A percentile compares a stretch with the other conserved stretches of the same genome.
These are phyloP conservation scores for Gambusia yucatana DNA, from an alignment of 2,797 vertebrate genomes.

Conservation along the genomic window DNA sequence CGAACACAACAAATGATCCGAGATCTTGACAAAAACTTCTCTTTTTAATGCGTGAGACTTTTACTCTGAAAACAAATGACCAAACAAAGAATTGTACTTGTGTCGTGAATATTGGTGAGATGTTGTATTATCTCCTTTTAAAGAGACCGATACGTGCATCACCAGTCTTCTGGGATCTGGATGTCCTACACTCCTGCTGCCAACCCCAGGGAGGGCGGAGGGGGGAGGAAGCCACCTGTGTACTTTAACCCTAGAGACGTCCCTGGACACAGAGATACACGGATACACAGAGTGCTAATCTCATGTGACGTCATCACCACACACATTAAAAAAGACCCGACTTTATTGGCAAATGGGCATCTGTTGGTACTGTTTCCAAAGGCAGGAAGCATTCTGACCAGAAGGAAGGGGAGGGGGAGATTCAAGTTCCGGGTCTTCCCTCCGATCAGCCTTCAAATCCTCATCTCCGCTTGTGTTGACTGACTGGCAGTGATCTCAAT, in stretches of 20 bases:
- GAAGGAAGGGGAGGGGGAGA: not conserved
- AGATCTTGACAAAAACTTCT: too few relatives aligned
- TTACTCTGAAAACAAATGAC: not conserved
- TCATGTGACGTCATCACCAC: not conserved
- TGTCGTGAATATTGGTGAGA: not conserved
- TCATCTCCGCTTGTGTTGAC: slow-evolving; percentile 30
- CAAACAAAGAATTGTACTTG: not conserved
- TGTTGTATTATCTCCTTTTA: not conserved
- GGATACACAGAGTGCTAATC: not conserved
- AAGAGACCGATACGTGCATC: not conserved
- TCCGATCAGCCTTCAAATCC: slow-evolving; percentile 28
- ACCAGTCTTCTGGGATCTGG: not conserved
- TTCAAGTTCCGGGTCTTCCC: slow-evolving; percentile 37
- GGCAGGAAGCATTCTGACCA: not conserved
- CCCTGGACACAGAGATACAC: not conserved
- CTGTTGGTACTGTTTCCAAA: not conserved
- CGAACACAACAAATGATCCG: not conserved
- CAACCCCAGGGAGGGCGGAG: not conserved
- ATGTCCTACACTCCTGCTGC: not conserved
- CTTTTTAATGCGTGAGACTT: not conserved
- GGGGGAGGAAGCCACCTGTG: not conserved
- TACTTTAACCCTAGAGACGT: not conserved
- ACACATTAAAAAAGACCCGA: not conserved
- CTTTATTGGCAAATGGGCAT: not conserved
- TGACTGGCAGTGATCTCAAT: slow-evolving; percentile 63